A percentile compares a stretch with the other conserved stretches of the same genome.
Evolutionary conservation across 1,140 invertebrate species (phyloP).

Genomic region (Druon quercuslanigerum): DNA sequence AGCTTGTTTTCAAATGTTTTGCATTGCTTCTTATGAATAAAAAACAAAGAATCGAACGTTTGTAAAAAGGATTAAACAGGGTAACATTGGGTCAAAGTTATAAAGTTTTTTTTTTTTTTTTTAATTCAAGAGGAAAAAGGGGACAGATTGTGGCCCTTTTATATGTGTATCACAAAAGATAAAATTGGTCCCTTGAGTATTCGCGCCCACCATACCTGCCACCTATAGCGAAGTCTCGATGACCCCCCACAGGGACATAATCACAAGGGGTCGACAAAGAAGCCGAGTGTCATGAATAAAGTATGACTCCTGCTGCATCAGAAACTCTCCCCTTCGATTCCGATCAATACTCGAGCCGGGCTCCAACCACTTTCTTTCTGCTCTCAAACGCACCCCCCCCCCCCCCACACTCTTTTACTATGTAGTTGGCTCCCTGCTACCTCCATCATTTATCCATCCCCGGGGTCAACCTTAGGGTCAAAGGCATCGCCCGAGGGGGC

Average conservation of each 20-base stretch:
- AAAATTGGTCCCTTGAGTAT: not conserved
- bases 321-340: constrained; percentile 43
- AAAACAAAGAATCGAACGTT: no score
- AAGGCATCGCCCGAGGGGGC: constrained; percentile 49
- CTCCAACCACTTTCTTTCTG: constrained; percentile 32
- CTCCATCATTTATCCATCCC: constrained; percentile 37
- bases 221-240: not conserved
- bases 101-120: no score
- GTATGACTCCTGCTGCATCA: constrained; percentile 37
- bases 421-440: constrained; percentile 27
- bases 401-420: constrained; percentile 32
- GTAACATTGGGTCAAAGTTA: no score
- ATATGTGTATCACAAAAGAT: not conserved
- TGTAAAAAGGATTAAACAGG: no score
- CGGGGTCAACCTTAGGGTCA: constrained; percentile 48
- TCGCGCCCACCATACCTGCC: not conserved
- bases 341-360: constrained; percentile 38
- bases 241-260: constrained; percentile 8
- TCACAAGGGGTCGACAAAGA: constrained; percentile 10
- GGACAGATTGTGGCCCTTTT: not conserved
- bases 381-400: constrained; percentile 34
- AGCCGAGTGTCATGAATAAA: constrained; percentile 41
- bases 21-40: no score
- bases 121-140: no score
- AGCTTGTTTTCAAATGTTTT: no score